Evolutionary conservation across 2,113 vertebrate genomes (phyloP).

Genomic region (Regulus satrapa): DNA sequence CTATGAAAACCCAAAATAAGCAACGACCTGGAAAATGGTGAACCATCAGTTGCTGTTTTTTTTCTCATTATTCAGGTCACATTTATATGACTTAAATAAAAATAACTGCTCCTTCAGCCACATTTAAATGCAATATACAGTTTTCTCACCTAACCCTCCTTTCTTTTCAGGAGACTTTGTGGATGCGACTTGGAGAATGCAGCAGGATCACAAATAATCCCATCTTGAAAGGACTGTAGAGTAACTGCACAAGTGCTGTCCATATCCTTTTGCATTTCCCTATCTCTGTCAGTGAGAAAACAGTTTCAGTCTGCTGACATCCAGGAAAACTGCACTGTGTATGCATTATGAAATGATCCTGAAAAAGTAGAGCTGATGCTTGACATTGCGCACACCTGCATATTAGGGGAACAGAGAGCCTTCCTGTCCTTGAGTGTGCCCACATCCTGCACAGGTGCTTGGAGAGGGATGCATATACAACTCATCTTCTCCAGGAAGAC

Average conservation of each 20-base stretch:
- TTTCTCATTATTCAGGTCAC: background rate
- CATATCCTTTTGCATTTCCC: background rate
- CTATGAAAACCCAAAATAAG: background rate
- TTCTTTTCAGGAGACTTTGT: background rate
- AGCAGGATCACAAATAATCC: background rate
- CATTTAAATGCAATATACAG: background rate
- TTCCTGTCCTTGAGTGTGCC: constrained; percentile 61
- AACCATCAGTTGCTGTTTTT: background rate
- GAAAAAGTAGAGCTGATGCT: constrained; percentile 35
- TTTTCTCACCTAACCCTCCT: background rate
- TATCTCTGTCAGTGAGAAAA: background rate
- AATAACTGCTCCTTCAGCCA: background rate
- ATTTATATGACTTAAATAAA: background rate
- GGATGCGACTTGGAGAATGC: background rate
- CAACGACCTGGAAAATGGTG: background rate
- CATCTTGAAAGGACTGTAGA: background rate
- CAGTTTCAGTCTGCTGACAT: constrained; percentile 6
- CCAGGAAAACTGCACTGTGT: constrained; percentile 3
- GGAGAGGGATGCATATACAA: background rate
- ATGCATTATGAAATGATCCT: constrained; percentile 33
- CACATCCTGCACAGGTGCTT: constrained; percentile 66
- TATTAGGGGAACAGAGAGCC: constrained; percentile 32
- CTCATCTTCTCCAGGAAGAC: background rate
- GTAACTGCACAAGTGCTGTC: background rate
- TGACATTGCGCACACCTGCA: constrained; percentile 54